Conservation (phyloP, 2,797 vertebrate species). For the Fringilla coelebs region DNA sequence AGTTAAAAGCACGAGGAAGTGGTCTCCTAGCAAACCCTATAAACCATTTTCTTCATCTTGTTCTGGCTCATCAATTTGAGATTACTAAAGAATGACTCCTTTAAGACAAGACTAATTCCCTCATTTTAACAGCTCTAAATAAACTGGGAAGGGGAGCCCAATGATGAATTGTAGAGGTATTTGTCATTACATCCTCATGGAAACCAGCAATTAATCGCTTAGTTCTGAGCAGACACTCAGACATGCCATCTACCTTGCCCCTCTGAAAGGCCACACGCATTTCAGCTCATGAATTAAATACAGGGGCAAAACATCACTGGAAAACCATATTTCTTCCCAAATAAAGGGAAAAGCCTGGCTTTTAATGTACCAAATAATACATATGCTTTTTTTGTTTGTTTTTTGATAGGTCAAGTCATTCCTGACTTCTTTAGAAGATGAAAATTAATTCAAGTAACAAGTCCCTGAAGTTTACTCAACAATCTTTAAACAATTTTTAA, state of each 20-base stretch:
- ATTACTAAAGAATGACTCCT: background rate
- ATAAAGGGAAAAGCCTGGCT: background rate
- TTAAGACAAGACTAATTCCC: background rate
- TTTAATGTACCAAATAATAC: rapidly evolving
- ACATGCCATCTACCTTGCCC: no score
- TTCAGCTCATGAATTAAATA: background rate
- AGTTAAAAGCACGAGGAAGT: background rate
- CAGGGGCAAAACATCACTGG: background rate
- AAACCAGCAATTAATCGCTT: background rate
- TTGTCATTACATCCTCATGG: background rate
- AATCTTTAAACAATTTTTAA: no score
- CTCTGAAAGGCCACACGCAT: background rate
- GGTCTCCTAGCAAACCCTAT: background rate
- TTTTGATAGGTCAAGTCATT: slow-evolving; percentile 50
- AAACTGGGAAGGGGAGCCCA: background rate
- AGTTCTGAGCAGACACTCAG: background rate
- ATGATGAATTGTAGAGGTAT: background rate
- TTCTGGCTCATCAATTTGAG: background rate
- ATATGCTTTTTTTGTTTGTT: background rate
- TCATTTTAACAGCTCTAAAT: background rate
- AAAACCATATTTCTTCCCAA: background rate
- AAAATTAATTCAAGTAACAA: background rate
- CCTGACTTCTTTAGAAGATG: background rate
- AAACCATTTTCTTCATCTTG: background rate
- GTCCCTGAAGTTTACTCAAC: background rate